These are phyloP conservation scores for Thalassophryne amazonica DNA, from an alignment of 2,797 vertebrate genomes.

Conservation along the genomic window DNA sequence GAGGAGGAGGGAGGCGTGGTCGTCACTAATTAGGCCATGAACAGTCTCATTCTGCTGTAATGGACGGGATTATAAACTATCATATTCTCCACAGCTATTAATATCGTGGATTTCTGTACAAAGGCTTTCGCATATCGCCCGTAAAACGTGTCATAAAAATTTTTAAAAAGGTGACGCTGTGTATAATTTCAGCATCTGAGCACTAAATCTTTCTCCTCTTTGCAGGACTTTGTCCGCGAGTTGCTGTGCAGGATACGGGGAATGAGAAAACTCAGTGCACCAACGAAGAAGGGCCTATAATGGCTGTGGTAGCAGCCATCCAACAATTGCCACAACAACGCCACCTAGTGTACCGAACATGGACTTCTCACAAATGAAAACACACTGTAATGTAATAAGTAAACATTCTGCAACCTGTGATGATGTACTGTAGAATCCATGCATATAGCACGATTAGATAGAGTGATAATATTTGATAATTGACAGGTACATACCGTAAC, in stretches of 20 bases:
- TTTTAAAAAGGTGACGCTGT: no score
- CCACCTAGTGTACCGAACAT: slow-evolving; percentile 36
- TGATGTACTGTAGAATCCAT: slow-evolving; percentile 34
- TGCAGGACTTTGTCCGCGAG: slow-evolving; percentile 92
- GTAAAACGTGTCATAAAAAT: no score
- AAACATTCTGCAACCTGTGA: slow-evolving; percentile 40
- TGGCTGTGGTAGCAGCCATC: slow-evolving; percentile 37
- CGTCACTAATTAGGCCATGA: slow-evolving; percentile 41
- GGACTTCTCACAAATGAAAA: slow-evolving; percentile 35
- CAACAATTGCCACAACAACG: slow-evolving; percentile 43
- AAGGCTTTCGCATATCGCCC: no score
- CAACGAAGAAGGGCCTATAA: slow-evolving; percentile 94
- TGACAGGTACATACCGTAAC: slow-evolving; percentile 32
- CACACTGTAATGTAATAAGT: slow-evolving; percentile 24
- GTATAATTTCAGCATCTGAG: no score
- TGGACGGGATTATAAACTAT: slow-evolving; percentile 25
- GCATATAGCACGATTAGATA: slow-evolving; percentile 36
- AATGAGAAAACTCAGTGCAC: slow-evolving; percentile 95
- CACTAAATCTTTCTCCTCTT: slow-evolving; percentile 27
- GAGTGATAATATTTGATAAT: slow-evolving; percentile 50
- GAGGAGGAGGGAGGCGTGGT: slow-evolving; percentile 6
- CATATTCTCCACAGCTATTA: neutral
- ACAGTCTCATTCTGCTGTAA: slow-evolving; percentile 20
- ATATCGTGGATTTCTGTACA: neutral
- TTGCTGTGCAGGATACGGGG: slow-evolving; percentile 94